Evolutionary conservation across 2,113 vertebrate genomes (phyloP), one percentile per base, ranked within the genome.

Genomic region (Solea solea): DNA sequence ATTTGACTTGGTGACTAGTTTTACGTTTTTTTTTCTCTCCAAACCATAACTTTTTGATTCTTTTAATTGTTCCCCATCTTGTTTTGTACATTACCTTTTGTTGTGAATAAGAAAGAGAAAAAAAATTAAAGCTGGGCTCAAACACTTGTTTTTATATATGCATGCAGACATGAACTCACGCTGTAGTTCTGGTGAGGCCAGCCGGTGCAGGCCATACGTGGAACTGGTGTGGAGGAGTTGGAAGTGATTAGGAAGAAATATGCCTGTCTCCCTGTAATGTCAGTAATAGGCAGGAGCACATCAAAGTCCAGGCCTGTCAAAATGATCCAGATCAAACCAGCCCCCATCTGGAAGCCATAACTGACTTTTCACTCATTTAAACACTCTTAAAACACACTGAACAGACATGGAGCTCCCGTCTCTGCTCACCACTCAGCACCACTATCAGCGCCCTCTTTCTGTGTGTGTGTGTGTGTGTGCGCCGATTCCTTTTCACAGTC

Each of bases 161-260:
- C 10, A 61, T 44, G 53, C 42, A 12, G 16, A 28, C 55, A 59
- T 41, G 68, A 42, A 51, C 40, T 67, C 58, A 21, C 48, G 10
- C 58, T 68, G 52, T 45, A 64, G 27, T 66, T 39, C 4, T 60
- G 71, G 68, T 80, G 64, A 72, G 81, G 77, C 73, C 41, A 27
- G 69, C 70, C 15, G 40, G 67, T 73, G 34, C 72, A 59, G 69
- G 44, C 73, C 63, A 10, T 69, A 52, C 16, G 27, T 34, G 27
- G 64, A 72, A 44, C 70, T 46, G 69, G 63, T 67, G 77, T 61
- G 79, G 75, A 81, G 89, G 82, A 86, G 83, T 93, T 92, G 90
- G 90, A 92, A 91, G 89, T 89, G 90, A 92, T 93, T 93, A 92
- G 75, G 83, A 78, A 84, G 89, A 88, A 91, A 89, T 90, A 86